Evolutionary conservation across 2,113 vertebrate species (phyloP), one percentile per base, ranked within the genome.

Genomic region (Passer domesticus): DNA sequence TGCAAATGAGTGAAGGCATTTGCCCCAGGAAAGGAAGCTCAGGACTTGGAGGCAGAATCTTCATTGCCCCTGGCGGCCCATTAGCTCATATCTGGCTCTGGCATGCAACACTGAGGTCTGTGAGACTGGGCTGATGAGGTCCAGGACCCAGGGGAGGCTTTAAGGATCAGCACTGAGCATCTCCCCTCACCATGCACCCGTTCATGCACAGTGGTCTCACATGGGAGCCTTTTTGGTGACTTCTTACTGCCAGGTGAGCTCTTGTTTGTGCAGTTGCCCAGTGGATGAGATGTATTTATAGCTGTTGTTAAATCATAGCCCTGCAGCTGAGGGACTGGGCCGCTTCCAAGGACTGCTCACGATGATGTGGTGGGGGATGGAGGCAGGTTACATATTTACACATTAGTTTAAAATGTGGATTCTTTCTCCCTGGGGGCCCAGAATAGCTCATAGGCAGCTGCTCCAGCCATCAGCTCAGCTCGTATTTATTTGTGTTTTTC

Each of bases 361-460:
- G 25, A 91, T 20, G 69, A 74, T 41, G 83, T 89, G 94, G 94
- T 66, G 16, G 92, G 93, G 90, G 80, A 81, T 84, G 92, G 92
- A 95, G 96, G 94, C 94, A 97, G 96, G 96, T 96, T 97, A 90
- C 96, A 96, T 96, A 97, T 97, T 96, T 96, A 97, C 96, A 96
- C 95, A 94, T 96, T 93, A 94, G 95, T 94, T 96, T 96, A 96
- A 97, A 96, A 96, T 97, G 95, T 96, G 95, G 92, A 96, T 96
- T 96, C 95, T 95, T 95, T 96, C 62, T 79, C 93, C 83, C 49
- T 1, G 30, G 93, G 83, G 90, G 67, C 86, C 92, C 83, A 46
- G 95, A 94, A 81, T 93, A 94, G 94, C 93, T 97, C 94, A 93
- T 90, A 93, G 92, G 95, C 96, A 97, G 96, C 95, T 97, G 95